Percentiles rank a stretch among this genome's conserved stretches.
phyloP scores from a whole-genome alignment of 2,113 vertebrate genomes.

The Dipodomys spectabilis region DNA sequence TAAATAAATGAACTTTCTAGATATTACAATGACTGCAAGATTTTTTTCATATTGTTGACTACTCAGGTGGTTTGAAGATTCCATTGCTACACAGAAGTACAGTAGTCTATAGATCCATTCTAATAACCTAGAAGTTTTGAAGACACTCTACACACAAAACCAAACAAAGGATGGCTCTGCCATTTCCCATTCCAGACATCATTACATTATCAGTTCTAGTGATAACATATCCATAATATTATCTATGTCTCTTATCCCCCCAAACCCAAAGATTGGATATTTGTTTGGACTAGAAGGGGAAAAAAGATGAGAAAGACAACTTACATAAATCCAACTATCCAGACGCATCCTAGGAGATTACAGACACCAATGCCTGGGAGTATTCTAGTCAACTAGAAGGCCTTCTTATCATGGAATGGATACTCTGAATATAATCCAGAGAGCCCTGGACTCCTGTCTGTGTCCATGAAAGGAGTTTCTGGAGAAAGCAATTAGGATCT shows the following conservation, averaged over 20 bases:
- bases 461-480: neutral
- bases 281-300: neutral
- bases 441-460: neutral
- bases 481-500: neutral
- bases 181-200: neutral
- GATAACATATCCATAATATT: neutral
- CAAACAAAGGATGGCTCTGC: neutral
- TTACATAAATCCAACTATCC: neutral
- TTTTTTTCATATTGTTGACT: neutral
- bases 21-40: neutral
- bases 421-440: neutral
- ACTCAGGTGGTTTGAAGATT: neutral
- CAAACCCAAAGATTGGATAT: neutral
- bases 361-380: accelerated
- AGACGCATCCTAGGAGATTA: neutral
- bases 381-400: neutral
- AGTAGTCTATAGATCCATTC: neutral
- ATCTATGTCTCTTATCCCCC: neutral
- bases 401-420: neutral
- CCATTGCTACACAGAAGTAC: neutral
- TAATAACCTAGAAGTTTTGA: neutral
- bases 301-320: neutral
- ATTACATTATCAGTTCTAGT: neutral
- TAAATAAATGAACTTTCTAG: neutral
- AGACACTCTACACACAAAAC: neutral